A percentile compares a stretch with the other conserved stretches of the same genome.
Evolutionary conservation across 2,888 invertebrate genomes (phyloP).

Genomic region (Trichacis sp.): DNA sequence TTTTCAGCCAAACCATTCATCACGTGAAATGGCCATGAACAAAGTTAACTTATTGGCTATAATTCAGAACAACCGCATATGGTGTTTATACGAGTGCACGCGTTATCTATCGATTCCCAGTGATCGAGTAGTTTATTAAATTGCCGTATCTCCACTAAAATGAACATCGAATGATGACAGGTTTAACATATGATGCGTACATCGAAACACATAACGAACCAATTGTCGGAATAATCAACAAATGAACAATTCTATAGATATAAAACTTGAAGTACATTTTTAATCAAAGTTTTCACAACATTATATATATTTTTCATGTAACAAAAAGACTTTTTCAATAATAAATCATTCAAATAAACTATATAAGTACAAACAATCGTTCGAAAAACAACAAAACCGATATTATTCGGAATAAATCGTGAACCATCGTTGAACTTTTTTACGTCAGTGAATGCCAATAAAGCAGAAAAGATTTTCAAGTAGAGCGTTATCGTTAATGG

Average conservation of each 20-base stretch:
- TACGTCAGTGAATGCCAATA: too few relatives aligned
- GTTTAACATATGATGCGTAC: neutral
- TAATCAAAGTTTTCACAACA: too few relatives aligned
- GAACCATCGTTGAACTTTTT: neutral
- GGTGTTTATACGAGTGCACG: slow-evolving; percentile 8
- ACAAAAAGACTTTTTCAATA: too few relatives aligned
- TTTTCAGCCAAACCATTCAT: neutral
- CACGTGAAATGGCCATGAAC: neutral
- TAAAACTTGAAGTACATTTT: too few relatives aligned
- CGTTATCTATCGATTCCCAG: slow-evolving; percentile 7
- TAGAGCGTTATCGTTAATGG: neutral
- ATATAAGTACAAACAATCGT: too few relatives aligned
- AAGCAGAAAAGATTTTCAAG: slow-evolving; percentile 4
- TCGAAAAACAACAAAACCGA: too few relatives aligned
- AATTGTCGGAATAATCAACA: too few relatives aligned
- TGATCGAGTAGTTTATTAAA: slow-evolving; percentile 11
- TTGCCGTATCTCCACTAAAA: neutral
- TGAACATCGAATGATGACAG: neutral
- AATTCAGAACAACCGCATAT: slow-evolving; percentile 3
- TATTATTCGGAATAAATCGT: neutral
- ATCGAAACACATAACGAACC: too few relatives aligned
- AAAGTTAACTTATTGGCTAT: slow-evolving; percentile 6
- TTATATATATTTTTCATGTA: too few relatives aligned
- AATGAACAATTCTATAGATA: too few relatives aligned
- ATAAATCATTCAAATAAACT: too few relatives aligned